These are phyloP conservation scores for Periphyllus acericola DNA, from an alignment of 2,888 invertebrate species.

Conservation along the genomic window DNA sequence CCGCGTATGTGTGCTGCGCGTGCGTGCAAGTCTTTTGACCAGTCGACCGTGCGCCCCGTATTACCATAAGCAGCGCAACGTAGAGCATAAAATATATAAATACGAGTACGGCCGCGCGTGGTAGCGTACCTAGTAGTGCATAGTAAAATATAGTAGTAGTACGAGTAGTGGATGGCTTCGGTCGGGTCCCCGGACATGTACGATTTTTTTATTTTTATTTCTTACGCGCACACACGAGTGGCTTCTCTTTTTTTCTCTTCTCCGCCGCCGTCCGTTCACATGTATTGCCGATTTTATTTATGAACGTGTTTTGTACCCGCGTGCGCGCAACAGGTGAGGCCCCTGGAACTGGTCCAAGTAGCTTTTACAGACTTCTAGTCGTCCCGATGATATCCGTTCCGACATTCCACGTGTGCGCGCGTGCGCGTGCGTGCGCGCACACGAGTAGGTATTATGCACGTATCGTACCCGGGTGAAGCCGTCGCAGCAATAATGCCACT, in stretches of 20 bases:
- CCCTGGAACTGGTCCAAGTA: constrained; percentile 57
- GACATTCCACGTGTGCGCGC: constrained; percentile 26
- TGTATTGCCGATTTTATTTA: constrained; percentile 57
- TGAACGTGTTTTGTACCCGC: constrained; percentile 43
- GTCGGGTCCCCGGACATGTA: constrained; percentile 33
- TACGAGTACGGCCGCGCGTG: not conserved
- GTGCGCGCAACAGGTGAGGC: constrained; percentile 51
- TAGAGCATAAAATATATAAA: not conserved
- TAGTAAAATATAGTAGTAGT: too few relatives aligned
- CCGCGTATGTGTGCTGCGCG: not conserved
- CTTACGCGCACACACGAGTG: not conserved
- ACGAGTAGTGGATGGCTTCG: not conserved
- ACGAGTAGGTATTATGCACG: not conserved
- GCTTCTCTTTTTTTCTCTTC: constrained; percentile 24
- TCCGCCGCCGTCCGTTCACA: constrained; percentile 13
- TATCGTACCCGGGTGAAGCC: not conserved
- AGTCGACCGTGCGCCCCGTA: constrained; percentile 21
- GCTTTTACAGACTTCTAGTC: constrained; percentile 57
- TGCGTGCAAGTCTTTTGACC: constrained; percentile 34
- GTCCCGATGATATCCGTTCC: constrained; percentile 55
- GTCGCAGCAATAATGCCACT: not conserved
- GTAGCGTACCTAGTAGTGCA: too few relatives aligned
- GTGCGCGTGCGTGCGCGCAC: not conserved
- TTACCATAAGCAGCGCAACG: constrained; percentile 1
- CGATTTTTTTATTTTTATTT: too few relatives aligned